Base-by-base conservation (phyloP, 2,113 vertebrate genomes). In the Chaenocephalus aceratus region DNA sequence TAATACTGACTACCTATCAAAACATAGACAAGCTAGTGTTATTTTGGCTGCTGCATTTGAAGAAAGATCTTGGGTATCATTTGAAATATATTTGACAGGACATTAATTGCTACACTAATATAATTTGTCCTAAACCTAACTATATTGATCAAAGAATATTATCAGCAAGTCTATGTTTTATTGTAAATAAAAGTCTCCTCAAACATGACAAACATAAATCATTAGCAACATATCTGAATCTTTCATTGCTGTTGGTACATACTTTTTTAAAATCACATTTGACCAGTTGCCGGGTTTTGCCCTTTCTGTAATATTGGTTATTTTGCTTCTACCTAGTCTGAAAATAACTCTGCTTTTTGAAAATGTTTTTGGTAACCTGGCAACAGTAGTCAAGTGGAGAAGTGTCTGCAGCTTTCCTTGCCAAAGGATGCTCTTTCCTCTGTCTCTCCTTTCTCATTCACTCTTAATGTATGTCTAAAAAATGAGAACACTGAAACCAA, bases 311-410 rank as follows among this genome's bases (percentile, higher is more conserved):
- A 61, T 30, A 36, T 16, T 75, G 76, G 52, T 76, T 74, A 65
- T 80, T 86, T 89, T 80, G 69, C 80, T 83, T 74, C 34, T 16
- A 57, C 67, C 79, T 81, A 13, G 45, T 80, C 85, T 89, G 82
- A 83, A 91, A 89, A 87, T 89, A 91, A 85, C 83, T 71, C 70
- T 64, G 58, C 66, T 80, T 88, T 84, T 73, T 62, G 0, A 6
- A 7, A 84, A 89, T 88, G 85, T 86, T 88, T 86, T 86, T 68
- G 58, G 85, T 89, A 91, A 86, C 90, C 72, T 81, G 82, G 90
- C 90, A 91, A 91, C 88, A 75, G 86, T 78, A 82, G 79, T 78
- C 75, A 87, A 86, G 84, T 80, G 65, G 69, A 82, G 81, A 86
- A 77, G 59, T 78, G 78, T 84, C 79, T 84, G 69, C 66, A 67